Base-by-base conservation (phyloP, 2,113 vertebrate genomes). In the Odocoileus hemionus region DNA sequence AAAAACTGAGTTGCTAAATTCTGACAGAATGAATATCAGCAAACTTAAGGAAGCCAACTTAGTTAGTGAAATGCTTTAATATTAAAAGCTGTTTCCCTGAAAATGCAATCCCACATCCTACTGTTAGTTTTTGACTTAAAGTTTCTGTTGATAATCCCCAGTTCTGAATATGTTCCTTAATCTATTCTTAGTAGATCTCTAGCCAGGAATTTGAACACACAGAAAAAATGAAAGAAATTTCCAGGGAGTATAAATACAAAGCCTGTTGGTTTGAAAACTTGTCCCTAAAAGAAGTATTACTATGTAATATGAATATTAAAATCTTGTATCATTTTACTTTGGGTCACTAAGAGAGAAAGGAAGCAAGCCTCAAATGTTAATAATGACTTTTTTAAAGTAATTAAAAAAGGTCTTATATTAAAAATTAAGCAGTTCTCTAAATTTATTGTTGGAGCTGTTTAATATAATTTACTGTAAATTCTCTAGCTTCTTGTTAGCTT, bases 401-500 rank as follows among this genome's bases (percentile, higher is more conserved):
- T 54, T 94, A 25, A 70, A 43, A 92, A 79, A 70, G 11, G 12
- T 60, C 8, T 95, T 94, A 6, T 5, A 47, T 92, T 15, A 85
- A 94, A 95, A 85, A 58, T n/a, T 21, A 76, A 91, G 26, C 1
- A 86, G 26, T 23, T 86, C 16, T 94, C 33, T 94, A 88, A 87
- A 39, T 91, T 74, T 96, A 78, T 76, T 85, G 21, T 67, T 85
- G 16, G 12, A 92, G 28, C 43, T 91, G 1, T 55, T 96, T 86
- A 94, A 91, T 82, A 78, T 50, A 26, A 67, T 67, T 95, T 90
- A 90, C 47, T 93, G 4, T 79, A 92, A 96, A n/a, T 74, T 80
- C 11, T 88, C 91, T 79, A 79, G 26, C 6, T 82, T 82, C 47
- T 82, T 23, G 11, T 54, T 82, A 82, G 47, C 8, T 52, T 80